Base-by-base conservation (phyloP, 2,113 vertebrate species). In the Sinocyclocheilus grahami region DNA sequence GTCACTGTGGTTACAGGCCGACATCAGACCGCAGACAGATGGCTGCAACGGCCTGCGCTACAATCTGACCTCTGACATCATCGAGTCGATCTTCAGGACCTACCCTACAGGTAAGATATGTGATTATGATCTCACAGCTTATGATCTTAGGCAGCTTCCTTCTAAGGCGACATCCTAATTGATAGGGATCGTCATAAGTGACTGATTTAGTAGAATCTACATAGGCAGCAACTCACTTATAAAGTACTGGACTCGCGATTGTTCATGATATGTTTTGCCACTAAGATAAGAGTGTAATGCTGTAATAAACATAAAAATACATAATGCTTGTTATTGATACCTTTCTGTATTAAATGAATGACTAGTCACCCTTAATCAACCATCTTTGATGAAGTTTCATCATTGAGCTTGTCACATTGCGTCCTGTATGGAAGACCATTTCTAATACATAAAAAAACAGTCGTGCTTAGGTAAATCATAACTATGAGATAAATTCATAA, bases 11-110 rank as follows among this genome's bases (percentile, higher is more conserved):
- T 89, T 90, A 85, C 93, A 99, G 98, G 98, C 98, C 86, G 98
- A 99, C 92, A 97, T 99, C 85, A 95, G 98, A 89, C 98, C 98
- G 87, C 98, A 99, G 91, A 98, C 98, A 42, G 98, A 99, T 60
- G 98, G 98, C 78, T 99, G 98, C 93, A 99, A 99, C 20, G 98
- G 98, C 60, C 92, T 99, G 90, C 95, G 97, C 93, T 99, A 99
- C 82, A 99, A 99, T 91, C 94, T 99, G 91, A 99, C 98, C 39
- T 95, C 97, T 11, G 98, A 99, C 92, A 99, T 99, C 84, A 99
- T 99, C 83, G 97, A 99, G 89, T 99, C 98, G 60, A 96, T 99
- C 93, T 99, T 99, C 93, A 96, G 97, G 92, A 99, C 98, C 10
- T 99, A 99, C 87, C 98, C 98, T 88, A 96, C 98, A 95, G 98